Percentiles rank a stretch among this genome's conserved stretches.
Conservation (phyloP, 2,888 invertebrate species). For the Apantesis nais region DNA sequence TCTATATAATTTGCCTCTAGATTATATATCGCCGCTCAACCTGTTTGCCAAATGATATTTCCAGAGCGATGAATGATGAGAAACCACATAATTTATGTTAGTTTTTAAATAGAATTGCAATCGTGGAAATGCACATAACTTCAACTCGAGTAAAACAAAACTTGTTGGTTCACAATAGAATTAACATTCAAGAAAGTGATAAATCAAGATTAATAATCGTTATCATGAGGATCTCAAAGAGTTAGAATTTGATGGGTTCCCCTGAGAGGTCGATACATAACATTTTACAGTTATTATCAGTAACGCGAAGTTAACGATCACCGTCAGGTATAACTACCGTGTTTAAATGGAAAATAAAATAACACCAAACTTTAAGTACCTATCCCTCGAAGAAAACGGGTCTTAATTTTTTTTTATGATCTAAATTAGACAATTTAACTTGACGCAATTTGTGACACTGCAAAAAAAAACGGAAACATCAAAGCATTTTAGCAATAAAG, state of each 20-base stretch:
- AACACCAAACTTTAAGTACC: slow-evolving; percentile 19
- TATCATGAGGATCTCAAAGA: slow-evolving; percentile 34
- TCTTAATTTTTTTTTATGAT: neutral
- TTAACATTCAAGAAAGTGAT: slow-evolving; percentile 45
- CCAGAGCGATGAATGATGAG: slow-evolving; percentile 21
- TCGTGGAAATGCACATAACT: slow-evolving; percentile 12
- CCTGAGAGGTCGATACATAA: slow-evolving; percentile 40
- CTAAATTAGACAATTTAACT: slow-evolving; percentile 10
- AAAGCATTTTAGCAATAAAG: slow-evolving; percentile 10
- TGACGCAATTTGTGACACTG: neutral
- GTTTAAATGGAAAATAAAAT: slow-evolving; percentile 46
- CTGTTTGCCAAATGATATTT: slow-evolving; percentile 18
- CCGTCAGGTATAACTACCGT: slow-evolving; percentile 23
- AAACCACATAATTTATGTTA: slow-evolving; percentile 16
- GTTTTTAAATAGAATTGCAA: slow-evolving; percentile 1
- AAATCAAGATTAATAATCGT: slow-evolving; percentile 33
- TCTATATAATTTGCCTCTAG: slow-evolving; percentile 51
- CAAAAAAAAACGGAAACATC: neutral
- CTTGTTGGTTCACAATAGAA: slow-evolving; percentile 16
- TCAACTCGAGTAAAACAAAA: slow-evolving; percentile 14
- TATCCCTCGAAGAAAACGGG: neutral
- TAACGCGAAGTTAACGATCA: slow-evolving; percentile 41
- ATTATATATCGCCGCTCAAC: neutral
- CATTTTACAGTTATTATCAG: slow-evolving; percentile 51
- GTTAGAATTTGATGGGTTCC: slow-evolving; percentile 36